Evolutionary conservation across 2,113 vertebrate species (phyloP).

Genomic region (Bos taurus): ARS-UCD2.0 NC_037329.1:125601501-125602000

Average conservation of each 20-base stretch:
- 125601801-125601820: neutral
- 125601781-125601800: neutral
- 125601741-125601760: neutral
- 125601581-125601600: neutral
- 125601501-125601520: neutral
- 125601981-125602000: neutral
- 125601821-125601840: neutral
- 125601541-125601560: neutral
- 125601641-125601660: neutral
- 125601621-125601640: neutral
- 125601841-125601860: neutral
- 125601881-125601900: neutral
- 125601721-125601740: neutral
- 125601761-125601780: neutral
- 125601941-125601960: neutral
- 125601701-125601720: neutral
- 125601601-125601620: neutral
- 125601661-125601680: neutral
- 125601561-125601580: neutral
- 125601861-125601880: neutral
- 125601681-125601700: neutral
- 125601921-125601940: neutral
- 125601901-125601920: neutral
- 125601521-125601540: neutral
- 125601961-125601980: neutral